A percentile compares a stretch with the other conserved stretches of the same genome.
phyloP scores from a whole-genome alignment of 1,140 invertebrate species.

The Micrasema minimum region DNA sequence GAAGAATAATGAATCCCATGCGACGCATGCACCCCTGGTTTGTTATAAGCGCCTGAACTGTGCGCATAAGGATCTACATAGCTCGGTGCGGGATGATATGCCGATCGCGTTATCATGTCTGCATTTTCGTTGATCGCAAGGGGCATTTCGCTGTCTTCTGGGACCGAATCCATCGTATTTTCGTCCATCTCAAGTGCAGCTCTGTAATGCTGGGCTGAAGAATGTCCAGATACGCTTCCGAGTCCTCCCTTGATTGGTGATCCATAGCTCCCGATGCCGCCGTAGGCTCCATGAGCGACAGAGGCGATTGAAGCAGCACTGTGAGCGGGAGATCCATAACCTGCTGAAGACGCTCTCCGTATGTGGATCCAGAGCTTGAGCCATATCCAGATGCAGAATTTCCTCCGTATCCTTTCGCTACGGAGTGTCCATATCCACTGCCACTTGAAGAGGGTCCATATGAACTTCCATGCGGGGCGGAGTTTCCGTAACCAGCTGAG shows the following conservation, averaged over 20 bases:
- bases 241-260: conserved; percentile 24
- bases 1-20: background rate
- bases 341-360: conserved; percentile 4
- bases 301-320: background rate
- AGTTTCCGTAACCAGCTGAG: conserved; percentile 32
- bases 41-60: conserved; percentile 21
- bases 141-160: background rate
- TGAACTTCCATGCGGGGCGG: background rate
- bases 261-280: conserved; percentile 35
- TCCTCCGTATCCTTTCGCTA: conserved; percentile 35
- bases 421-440: background rate
- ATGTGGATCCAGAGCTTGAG: background rate
- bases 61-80: conserved; percentile 28
- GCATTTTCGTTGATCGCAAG: conserved; percentile 13
- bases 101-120: conserved; percentile 32
- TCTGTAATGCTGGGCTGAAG: conserved; percentile 39
- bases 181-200: conserved; percentile 23
- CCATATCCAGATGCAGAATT: conserved; percentile 9
- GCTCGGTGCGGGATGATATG: conserved; percentile 31
- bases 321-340: conserved; percentile 32
- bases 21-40: conserved; percentile 8
- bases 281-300: conserved; percentile 34
- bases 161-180: background rate
- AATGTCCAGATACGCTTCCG: conserved; percentile 21
- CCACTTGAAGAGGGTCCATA: conserved; percentile 6